Conservation (phyloP, 2,797 vertebrate genomes). For the Otolemur crassicaudatus region DNA sequence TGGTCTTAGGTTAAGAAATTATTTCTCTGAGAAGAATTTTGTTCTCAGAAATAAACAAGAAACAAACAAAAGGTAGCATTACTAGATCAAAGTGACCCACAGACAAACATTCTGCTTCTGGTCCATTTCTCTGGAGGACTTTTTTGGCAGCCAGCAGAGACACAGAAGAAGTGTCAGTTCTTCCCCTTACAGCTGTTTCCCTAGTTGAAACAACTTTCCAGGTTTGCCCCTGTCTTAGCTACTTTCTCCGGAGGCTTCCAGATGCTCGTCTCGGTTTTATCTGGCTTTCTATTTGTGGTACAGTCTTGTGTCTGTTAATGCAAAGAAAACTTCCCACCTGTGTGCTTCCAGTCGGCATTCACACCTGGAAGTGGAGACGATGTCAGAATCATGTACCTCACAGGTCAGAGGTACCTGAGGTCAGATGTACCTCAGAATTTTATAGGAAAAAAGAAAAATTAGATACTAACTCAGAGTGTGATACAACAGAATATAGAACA, state of each 20-base stretch:
- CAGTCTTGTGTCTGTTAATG: background rate
- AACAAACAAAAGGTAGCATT: background rate
- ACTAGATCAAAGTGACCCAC: background rate
- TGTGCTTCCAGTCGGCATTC: background rate
- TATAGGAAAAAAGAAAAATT: background rate
- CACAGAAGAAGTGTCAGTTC: too few species aligned
- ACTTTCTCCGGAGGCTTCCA: background rate
- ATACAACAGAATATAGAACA: background rate
- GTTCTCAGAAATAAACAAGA: background rate
- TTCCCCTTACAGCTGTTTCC: background rate
- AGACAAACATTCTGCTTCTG: background rate
- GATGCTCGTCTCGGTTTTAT: background rate
- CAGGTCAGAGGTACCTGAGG: background rate
- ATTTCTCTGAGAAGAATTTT: background rate
- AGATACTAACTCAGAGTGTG: background rate
- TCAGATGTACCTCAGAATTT: background rate
- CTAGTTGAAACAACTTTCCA: too few species aligned
- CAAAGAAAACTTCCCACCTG: background rate
- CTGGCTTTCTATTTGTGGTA: background rate
- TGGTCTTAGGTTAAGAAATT: accelerated
- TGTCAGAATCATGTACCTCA: background rate
- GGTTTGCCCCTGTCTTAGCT: background rate
- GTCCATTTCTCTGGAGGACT: background rate
- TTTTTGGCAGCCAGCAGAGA: background rate
- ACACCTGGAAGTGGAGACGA: background rate